Evolutionary conservation across 1,140 invertebrate species (phyloP), one percentile per base, ranked within the genome.

Genomic region (Bombus soroeensis): DNA sequence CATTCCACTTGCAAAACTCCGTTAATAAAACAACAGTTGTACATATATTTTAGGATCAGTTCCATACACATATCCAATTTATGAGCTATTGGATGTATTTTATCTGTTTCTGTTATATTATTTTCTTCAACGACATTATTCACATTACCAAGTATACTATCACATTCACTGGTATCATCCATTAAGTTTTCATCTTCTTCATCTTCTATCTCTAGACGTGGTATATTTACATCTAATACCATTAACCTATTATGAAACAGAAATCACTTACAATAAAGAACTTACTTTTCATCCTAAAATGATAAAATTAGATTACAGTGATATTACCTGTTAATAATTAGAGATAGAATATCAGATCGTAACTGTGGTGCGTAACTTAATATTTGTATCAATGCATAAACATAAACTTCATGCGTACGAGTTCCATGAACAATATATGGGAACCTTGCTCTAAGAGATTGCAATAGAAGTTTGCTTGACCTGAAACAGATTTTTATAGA

Each of bases 241-340:
- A 97, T 93, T 89, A 98, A 93, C 90, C 97, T 97, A 87, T 59
- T 92, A 85, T 28, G 1, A 83, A 78, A 84, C 76, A 72, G 53
- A 82, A 39, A 64, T 37, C 22, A 22, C 1, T 68, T 37, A 68
- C 15, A 22, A 68, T 10, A 68, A 68, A 34, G 9, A 37, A 87
- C 86, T 73, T 37, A 73, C 43, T 87, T 72, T 86, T 39, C 6
- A 71, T 41, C 83, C 68, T 8, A 47, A 76, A 81, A n/a, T 25
- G 3, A 18, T 39, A 70, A 79, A 78, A 71, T 76, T 32, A 37
- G 12, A 88, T 83, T 91, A 47, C 82, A 53, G 15, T 47, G 70
- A 85, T 64, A 80, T 95, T 95, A 97, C 96, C 96, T 97, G 80
- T 97, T 96, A 91, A 97, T 96, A 80, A 98, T 96, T 85, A 97